phyloP scores from a whole-genome alignment of 1,140 invertebrate genomes.

The Drosophila equinoxialis region DNA sequence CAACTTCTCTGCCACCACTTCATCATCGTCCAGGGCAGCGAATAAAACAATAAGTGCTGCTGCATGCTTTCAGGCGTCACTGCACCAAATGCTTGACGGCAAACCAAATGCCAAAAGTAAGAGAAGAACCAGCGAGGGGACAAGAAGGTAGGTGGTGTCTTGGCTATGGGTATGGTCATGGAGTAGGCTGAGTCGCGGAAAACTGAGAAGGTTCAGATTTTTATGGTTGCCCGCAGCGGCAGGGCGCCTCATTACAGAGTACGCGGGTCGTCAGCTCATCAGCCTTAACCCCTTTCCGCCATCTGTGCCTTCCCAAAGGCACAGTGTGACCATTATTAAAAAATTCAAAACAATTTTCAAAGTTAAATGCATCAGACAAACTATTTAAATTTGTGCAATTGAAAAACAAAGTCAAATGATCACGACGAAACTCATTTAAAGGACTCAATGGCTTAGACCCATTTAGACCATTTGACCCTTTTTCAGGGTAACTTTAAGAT shows the following conservation, averaged over 20 bases:
- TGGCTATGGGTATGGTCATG: not conserved
- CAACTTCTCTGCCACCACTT: constrained; percentile 1
- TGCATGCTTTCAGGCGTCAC: constrained; percentile 76
- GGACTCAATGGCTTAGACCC: too few relatives aligned
- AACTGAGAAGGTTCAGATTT: constrained; percentile 50
- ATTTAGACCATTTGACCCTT: too few relatives aligned
- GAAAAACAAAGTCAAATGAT: too few relatives aligned
- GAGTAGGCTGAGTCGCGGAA: not conserved
- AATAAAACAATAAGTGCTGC: constrained; percentile 80
- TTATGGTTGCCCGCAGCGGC: constrained; percentile 76
- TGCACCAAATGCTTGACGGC: constrained; percentile 72
- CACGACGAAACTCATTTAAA: too few relatives aligned
- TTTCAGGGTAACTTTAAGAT: too few relatives aligned
- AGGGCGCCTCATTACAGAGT: constrained; percentile 65
- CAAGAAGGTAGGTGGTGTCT: not conserved
- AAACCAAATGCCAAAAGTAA: constrained; percentile 62
- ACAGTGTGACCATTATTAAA: not conserved
- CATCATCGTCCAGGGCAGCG: constrained; percentile 44
- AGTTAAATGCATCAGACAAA: too few relatives aligned
- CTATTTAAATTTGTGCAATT: too few relatives aligned
- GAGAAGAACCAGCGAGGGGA: not conserved
- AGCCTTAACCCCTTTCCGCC: constrained; percentile 71
- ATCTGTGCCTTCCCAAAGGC: not conserved
- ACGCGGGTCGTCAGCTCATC: constrained; percentile 61
- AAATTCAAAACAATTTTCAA: not conserved